Conservation (phyloP, 2,888 invertebrate genomes). For the Drosophila neotestacea region DNA sequence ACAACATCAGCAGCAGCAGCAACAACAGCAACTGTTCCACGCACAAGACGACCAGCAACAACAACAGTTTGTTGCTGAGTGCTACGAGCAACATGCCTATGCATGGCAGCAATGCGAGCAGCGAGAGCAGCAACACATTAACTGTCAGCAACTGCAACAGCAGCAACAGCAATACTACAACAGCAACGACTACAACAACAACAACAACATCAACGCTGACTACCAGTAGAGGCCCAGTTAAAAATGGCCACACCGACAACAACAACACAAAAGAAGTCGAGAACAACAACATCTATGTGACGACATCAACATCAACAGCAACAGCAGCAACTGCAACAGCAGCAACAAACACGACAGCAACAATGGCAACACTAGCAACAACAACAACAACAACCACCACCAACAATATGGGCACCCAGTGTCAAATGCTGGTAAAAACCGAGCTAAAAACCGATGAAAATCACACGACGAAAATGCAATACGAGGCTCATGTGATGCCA, state of each 20-base stretch:
- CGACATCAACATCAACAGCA: constrained; percentile 43
- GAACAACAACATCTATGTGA: constrained; percentile 51
- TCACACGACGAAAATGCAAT: constrained; percentile 80
- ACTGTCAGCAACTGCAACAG: constrained; percentile 45
- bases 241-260: constrained; percentile 73
- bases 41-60: constrained; percentile 46
- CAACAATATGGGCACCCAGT: constrained; percentile 72
- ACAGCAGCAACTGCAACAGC: constrained; percentile 41
- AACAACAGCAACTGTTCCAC: constrained; percentile 52
- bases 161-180: constrained; percentile 62
- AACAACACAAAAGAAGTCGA: constrained; percentile 72
- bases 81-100: constrained; percentile 57
- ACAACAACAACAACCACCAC: constrained; percentile 48
- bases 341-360: constrained; percentile 34
- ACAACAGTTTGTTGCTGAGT: constrained; percentile 60
- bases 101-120: constrained; percentile 85
- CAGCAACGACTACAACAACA: constrained; percentile 60
- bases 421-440: constrained; percentile 80
- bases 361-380: constrained; percentile 49
- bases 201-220: constrained; percentile 63
- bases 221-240: constrained; percentile 84
- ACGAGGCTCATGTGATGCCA: constrained; percentile 84
- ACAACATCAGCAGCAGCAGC: constrained; percentile 41
- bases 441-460: constrained; percentile 77
- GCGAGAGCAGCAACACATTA: constrained; percentile 63